A percentile compares a stretch with the other conserved stretches of the same genome.
Evolutionary conservation across 2,888 invertebrate genomes (phyloP).

Genomic region (Acleris emargana): DNA sequence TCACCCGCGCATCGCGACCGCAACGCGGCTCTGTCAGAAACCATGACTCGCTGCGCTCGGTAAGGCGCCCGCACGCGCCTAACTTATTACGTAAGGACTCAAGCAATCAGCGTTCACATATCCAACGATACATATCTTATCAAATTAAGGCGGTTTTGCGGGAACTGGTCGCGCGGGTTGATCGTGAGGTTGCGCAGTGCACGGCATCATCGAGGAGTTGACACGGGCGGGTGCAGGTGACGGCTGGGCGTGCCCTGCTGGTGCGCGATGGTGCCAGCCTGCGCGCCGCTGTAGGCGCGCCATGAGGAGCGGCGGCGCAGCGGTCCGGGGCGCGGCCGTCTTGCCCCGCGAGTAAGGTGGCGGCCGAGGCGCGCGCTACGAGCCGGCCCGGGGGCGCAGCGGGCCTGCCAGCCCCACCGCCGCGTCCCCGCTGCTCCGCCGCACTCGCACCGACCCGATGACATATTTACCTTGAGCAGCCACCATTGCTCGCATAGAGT

Average conservation of each 20-base stretch:
- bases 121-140: slow-evolving; percentile 30
- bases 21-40: slow-evolving; percentile 68
- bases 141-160: slow-evolving; percentile 40
- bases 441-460: slow-evolving; percentile 74
- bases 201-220: slow-evolving; percentile 44
- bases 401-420: slow-evolving; percentile 70
- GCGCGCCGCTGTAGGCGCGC: slow-evolving; percentile 51
- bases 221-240: slow-evolving; percentile 41
- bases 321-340: slow-evolving; percentile 47
- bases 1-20: slow-evolving; percentile 55
- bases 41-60: slow-evolving; percentile 72
- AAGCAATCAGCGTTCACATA: slow-evolving; percentile 43
- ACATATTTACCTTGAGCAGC: slow-evolving; percentile 85
- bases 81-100: slow-evolving; percentile 69
- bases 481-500: slow-evolving; percentile 99
- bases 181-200: slow-evolving; percentile 47
- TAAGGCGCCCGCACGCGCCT: slow-evolving; percentile 71
- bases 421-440: slow-evolving; percentile 65
- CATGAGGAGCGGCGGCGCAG: slow-evolving; percentile 56
- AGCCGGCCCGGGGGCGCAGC: slow-evolving; percentile 77
- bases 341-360: slow-evolving; percentile 65
- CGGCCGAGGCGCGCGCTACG: slow-evolving; percentile 62
- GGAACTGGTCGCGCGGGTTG: slow-evolving; percentile 52
- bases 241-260: slow-evolving; percentile 60
- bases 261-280: slow-evolving; percentile 41